These are phyloP conservation scores for Drosophila tristis DNA, from an alignment of 1,140 invertebrate species.

Conservation along the genomic window DNA sequence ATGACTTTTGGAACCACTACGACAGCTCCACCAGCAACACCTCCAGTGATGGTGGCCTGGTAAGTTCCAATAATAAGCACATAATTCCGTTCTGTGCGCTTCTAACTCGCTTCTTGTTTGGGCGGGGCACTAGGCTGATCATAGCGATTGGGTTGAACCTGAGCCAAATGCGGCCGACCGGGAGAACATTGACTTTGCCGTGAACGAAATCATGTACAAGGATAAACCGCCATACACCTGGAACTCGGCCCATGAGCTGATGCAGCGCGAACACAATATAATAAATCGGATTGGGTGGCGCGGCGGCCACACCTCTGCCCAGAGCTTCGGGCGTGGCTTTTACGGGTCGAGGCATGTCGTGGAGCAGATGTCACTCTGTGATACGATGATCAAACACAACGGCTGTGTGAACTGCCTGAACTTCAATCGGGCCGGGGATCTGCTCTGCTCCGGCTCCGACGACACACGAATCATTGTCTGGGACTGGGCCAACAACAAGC, in stretches of 20 bases:
- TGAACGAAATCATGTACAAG: slow-evolving; percentile 57
- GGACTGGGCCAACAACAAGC: slow-evolving; percentile 93
- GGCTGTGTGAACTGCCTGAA: slow-evolving; percentile 97
- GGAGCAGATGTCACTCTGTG: slow-evolving; percentile 91
- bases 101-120: neutral
- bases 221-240: slow-evolving; percentile 64
- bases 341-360: slow-evolving; percentile 93
- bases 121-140: neutral
- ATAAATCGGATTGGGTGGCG: slow-evolving; percentile 60
- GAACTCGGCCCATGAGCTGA: slow-evolving; percentile 53
- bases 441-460: slow-evolving; percentile 92
- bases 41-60: slow-evolving; percentile 17
- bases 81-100: neutral
- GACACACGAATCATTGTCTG: slow-evolving; percentile 94
- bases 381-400: slow-evolving; percentile 91
- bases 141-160: slow-evolving; percentile 16
- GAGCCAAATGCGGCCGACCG: slow-evolving; percentile 26
- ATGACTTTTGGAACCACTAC: slow-evolving; percentile 11
- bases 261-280: slow-evolving; percentile 71
- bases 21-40: slow-evolving; percentile 25
- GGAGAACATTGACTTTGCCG: slow-evolving; percentile 27
- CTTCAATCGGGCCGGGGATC: slow-evolving; percentile 90
- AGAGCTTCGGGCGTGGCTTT: slow-evolving; percentile 85
- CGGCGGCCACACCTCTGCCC: slow-evolving; percentile 52
- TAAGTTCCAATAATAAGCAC: neutral